A percentile compares a stretch with the other conserved stretches of the same genome.
Evolutionary conservation across 1,140 invertebrate species (phyloP).

Genomic region (Cotesia vestalis): DNA sequence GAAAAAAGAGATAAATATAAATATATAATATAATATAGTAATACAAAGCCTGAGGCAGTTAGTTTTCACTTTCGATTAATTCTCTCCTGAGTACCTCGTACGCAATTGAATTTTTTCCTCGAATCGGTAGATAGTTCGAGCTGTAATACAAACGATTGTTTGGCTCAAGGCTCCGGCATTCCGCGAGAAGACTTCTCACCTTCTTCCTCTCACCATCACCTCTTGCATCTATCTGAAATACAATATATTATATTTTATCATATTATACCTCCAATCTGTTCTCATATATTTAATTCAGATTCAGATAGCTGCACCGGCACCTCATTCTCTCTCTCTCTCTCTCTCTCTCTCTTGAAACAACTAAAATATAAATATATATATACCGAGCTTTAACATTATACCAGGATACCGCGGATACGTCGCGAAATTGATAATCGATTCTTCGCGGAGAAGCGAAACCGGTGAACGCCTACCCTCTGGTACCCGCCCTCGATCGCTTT

Average conservation of each 20-base stretch:
- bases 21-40: background rate
- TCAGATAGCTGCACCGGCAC: too few relatives aligned
- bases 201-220: background rate
- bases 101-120: slow-evolving; percentile 15
- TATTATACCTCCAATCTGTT: background rate
- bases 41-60: background rate
- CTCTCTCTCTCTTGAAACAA: too few relatives aligned
- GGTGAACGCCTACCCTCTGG: slow-evolving; percentile 29
- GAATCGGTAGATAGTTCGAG: background rate
- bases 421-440: slow-evolving; percentile 38
- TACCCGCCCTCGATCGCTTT: slow-evolving; percentile 19
- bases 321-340: too few relatives aligned
- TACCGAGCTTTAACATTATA: background rate
- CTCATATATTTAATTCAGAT: background rate
- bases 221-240: too few relatives aligned
- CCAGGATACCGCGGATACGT: slow-evolving; percentile 7
- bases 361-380: too few relatives aligned
- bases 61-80: slow-evolving; percentile 14
- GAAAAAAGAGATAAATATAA: background rate
- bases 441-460: slow-evolving; percentile 30
- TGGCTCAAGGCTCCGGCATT: slow-evolving; percentile 11
- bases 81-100: too few relatives aligned
- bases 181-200: slow-evolving; percentile 9
- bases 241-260: too few relatives aligned
- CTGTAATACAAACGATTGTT: slow-evolving; percentile 7